Percentiles rank a stretch among this genome's conserved stretches.
Evolutionary conservation across 2,888 invertebrate genomes (phyloP).

Genomic region (Metalampra italica): DNA sequence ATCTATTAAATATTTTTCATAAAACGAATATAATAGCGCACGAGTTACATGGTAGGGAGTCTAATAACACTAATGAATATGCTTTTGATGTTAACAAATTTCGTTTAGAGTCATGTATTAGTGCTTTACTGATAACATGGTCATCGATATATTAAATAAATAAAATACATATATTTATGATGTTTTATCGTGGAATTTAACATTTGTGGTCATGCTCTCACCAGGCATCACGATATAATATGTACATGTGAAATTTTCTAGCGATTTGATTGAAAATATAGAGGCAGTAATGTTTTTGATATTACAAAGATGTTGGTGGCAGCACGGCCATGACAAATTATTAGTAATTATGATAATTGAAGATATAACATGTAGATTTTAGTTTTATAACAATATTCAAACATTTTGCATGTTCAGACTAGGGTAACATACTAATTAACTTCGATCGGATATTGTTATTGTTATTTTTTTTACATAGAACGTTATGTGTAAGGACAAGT

Average conservation of each 20-base stretch:
- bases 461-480: conserved; percentile 25
- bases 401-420: conserved; percentile 40
- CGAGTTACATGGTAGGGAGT: conserved; percentile 36
- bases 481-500: conserved; percentile 17
- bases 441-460: conserved; percentile 24
- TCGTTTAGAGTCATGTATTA: conserved; percentile 41
- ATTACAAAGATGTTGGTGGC: conserved; percentile 33
- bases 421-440: conserved; percentile 21
- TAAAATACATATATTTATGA: conserved; percentile 40
- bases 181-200: conserved; percentile 31
- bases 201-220: conserved; percentile 40
- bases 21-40: conserved; percentile 41
- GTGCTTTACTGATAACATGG: conserved; percentile 40
- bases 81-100: conserved; percentile 55
- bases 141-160: conserved; percentile 19
- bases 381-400: conserved; percentile 52
- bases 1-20: conserved; percentile 38
- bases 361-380: conserved; percentile 38
- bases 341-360: conserved; percentile 32
- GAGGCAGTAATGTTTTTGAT: conserved; percentile 6
- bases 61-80: conserved; percentile 24
- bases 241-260: conserved; percentile 16
- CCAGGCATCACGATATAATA: conserved; percentile 26
- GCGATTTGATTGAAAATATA: conserved; percentile 25
- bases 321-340: conserved; percentile 37